These are phyloP conservation scores for Thermophis baileyi DNA, from an alignment of 2,113 vertebrate genomes.

Conservation along the genomic window DNA sequence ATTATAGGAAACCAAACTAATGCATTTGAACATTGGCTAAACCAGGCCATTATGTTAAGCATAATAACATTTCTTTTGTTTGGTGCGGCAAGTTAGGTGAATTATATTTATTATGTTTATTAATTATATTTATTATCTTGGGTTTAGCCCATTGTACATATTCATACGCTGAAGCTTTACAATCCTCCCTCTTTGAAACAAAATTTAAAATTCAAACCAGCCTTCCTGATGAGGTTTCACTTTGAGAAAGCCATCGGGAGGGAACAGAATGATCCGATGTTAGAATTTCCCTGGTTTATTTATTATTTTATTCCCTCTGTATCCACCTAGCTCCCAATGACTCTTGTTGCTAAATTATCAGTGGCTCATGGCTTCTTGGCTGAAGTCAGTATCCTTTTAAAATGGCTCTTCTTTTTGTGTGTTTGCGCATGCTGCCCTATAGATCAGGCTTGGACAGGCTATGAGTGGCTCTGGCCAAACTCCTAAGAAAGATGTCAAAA, in stretches of 20 bases:
- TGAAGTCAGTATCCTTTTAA: neutral
- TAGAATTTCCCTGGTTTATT: neutral
- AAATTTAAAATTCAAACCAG: neutral
- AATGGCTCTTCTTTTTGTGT: too few species aligned
- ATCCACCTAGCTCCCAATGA: neutral
- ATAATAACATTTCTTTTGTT: neutral
- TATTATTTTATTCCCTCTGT: neutral
- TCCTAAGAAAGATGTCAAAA: neutral
- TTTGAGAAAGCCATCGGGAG: neutral
- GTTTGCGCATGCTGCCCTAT: too few species aligned
- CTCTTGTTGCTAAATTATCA: neutral
- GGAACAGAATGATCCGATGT: neutral
- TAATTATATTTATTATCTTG: neutral
- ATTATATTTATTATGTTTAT: neutral
- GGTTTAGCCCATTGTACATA: neutral
- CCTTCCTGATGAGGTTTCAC: neutral
- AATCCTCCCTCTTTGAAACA: neutral
- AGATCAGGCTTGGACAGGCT: neutral
- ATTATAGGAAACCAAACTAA: neutral
- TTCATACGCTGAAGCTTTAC: neutral
- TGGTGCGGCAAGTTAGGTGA: neutral
- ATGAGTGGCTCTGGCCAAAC: neutral
- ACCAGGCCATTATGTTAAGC: neutral
- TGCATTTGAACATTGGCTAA: neutral
- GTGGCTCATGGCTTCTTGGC: too few species aligned